These are phyloP conservation scores for Platygyra sinensis DNA, from an alignment of 64 coral and sea anemone species.

Conservation along the genomic window DNA sequence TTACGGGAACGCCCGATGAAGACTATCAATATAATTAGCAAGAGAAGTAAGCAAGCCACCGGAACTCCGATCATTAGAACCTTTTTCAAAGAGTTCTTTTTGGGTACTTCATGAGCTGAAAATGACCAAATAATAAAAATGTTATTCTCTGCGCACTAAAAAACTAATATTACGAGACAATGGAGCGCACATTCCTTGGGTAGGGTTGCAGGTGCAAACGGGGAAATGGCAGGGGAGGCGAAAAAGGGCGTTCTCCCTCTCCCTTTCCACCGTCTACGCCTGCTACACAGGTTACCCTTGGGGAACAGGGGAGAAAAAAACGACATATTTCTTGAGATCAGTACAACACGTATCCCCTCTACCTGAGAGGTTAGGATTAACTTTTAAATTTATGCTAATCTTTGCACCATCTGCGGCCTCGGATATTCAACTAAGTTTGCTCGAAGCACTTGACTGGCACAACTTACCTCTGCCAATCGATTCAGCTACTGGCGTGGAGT, in stretches of 20 bases:
- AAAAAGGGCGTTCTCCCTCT: not conserved
- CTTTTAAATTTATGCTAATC: no score
- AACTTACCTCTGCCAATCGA: no score
- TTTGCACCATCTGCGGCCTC: no score
- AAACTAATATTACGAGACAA: not conserved
- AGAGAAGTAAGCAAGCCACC: conserved; percentile 5
- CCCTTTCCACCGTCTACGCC: no score
- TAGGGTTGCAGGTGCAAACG: not conserved
- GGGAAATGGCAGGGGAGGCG: not conserved
- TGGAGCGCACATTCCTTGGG: not conserved
- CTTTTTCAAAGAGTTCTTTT: conserved; percentile 1
- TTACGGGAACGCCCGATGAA: conserved; percentile 3
- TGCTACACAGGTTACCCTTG: no score
- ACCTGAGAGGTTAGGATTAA: no score
- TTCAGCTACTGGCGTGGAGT: no score
- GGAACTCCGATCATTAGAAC: conserved; percentile 13
- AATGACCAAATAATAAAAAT: not conserved
- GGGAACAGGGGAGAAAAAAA: no score
- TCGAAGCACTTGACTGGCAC: no score
- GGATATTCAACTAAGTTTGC: no score
- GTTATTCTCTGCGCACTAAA: not conserved
- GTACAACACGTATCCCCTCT: no score
- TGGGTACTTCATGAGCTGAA: not conserved
- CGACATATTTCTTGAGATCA: no score
- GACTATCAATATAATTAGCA: conserved; percentile 17